These are phyloP conservation scores for Pristionchus maxplancki DNA, from an alignment of 2,888 invertebrate species.

Conservation along the genomic window DNA sequence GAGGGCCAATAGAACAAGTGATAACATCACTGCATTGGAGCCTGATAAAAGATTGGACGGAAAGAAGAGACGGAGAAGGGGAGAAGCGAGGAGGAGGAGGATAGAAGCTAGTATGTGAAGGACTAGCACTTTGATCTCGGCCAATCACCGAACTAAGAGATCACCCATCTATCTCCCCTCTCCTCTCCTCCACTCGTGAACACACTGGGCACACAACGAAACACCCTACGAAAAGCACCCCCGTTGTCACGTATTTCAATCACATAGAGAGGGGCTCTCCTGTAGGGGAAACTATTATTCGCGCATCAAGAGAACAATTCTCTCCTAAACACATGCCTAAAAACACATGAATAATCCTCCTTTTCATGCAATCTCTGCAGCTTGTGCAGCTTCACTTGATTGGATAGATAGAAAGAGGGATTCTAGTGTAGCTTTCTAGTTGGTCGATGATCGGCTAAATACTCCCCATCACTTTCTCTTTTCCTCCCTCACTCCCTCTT, in stretches of 20 bases:
- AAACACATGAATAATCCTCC: no score
- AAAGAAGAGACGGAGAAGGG: background rate
- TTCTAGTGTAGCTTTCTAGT: background rate
- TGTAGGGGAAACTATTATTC: background rate
- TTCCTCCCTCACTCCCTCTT: slow-evolving; percentile 2
- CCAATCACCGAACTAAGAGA: slow-evolving; percentile 7
- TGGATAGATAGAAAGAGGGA: background rate
- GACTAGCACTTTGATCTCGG: background rate
- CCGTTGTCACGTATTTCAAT: background rate
- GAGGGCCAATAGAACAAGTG: background rate
- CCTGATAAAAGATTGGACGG: background rate
- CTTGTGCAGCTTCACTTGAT: background rate
- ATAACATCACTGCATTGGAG: background rate
- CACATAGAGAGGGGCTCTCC: background rate
- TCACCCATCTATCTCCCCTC: background rate
- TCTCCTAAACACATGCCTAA: background rate
- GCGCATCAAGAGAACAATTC: background rate
- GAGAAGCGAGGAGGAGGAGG: background rate
- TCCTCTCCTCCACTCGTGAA: background rate
- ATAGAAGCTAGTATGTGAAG: background rate
- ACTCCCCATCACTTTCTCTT: background rate
- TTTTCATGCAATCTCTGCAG: background rate
- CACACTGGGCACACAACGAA: background rate
- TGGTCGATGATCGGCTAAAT: slow-evolving; percentile 3
- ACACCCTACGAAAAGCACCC: background rate